phyloP scores from a whole-genome alignment of 2,113 vertebrate genomes.

The Bostrychus sinensis region DNA sequence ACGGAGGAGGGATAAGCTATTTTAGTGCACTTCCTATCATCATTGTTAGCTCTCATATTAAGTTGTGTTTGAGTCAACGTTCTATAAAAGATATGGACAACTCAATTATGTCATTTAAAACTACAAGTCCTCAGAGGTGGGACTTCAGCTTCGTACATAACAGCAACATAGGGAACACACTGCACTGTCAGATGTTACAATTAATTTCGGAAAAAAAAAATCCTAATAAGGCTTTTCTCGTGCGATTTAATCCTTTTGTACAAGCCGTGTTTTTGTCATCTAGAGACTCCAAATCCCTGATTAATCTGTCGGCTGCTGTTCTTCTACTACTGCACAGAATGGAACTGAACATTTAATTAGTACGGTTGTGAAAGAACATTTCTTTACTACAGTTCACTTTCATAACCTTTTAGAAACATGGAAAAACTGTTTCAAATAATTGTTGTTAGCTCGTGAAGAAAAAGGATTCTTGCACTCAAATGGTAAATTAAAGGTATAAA shows the following conservation, averaged over 20 bases:
- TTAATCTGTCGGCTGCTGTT: constrained; percentile 5
- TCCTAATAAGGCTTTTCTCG: constrained; percentile 2
- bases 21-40: too few species aligned
- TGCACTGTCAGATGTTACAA: background rate
- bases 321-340: background rate
- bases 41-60: too few species aligned
- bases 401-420: background rate
- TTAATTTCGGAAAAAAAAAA: constrained; percentile 2
- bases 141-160: background rate
- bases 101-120: background rate
- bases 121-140: background rate
- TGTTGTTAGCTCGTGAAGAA: background rate
- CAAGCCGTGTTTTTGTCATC: constrained; percentile 13
- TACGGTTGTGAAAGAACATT: background rate
- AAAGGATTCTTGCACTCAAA: too few species aligned
- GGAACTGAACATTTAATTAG: constrained; percentile 8
- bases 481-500: too few species aligned
- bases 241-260: constrained; percentile 12
- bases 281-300: constrained; percentile 8
- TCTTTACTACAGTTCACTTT: background rate
- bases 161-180: background rate
- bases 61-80: too few species aligned
- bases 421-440: background rate
- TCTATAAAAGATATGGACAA: background rate
- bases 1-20: too few species aligned